Percentiles rank a stretch among this genome's conserved stretches.
These are phyloP conservation scores for Apodemia duryi DNA, from an alignment of 2,888 invertebrate genomes.

Conservation along the genomic window DNA sequence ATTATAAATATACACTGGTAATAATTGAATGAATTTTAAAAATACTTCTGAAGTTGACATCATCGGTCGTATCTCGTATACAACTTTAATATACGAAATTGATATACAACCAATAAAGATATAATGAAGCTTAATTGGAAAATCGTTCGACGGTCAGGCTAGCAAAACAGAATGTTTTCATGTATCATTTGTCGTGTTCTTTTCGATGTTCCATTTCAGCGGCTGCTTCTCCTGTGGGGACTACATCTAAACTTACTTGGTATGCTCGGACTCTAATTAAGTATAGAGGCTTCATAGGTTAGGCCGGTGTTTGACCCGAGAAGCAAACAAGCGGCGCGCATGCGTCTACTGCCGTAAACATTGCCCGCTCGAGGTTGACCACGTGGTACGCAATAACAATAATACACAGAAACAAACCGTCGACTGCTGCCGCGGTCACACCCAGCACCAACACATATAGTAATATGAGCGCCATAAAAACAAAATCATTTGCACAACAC, in stretches of 20 bases:
- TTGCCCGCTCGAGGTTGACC: conserved; percentile 51
- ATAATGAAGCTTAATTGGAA: conserved; percentile 14
- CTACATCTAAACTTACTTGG: conserved; percentile 63
- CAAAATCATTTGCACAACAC: conserved; percentile 83
- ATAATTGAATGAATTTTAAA: conserved; percentile 20
- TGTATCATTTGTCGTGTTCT: conserved; percentile 24
- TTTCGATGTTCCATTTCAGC: conserved; percentile 34
- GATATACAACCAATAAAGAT: conserved; percentile 13
- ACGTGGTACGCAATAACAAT: conserved; percentile 50
- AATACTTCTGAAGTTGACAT: conserved; percentile 10
- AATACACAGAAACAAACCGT: conserved; percentile 58
- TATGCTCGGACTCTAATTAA: conserved; percentile 42
- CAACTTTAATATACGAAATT: conserved; percentile 11
- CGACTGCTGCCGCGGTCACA: conserved; percentile 71
- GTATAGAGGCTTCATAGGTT: conserved; percentile 62
- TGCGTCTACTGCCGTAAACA: conserved; percentile 72
- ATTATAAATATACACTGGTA: conserved; percentile 13
- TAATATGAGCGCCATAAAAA: conserved; percentile 89
- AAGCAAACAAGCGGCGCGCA: conserved; percentile 68
- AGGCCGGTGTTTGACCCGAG: conserved; percentile 72
- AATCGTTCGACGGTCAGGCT: conserved; percentile 13
- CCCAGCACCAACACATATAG: conserved; percentile 82
- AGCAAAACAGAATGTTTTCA: conserved; percentile 14
- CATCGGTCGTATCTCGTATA: conserved; percentile 11
- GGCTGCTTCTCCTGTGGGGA: conserved; percentile 43